Percentiles rank a stretch among this genome's conserved stretches.
Evolutionary conservation across 2,888 invertebrate genomes (phyloP).

Genomic region (Acanthopleura granulata): DNA sequence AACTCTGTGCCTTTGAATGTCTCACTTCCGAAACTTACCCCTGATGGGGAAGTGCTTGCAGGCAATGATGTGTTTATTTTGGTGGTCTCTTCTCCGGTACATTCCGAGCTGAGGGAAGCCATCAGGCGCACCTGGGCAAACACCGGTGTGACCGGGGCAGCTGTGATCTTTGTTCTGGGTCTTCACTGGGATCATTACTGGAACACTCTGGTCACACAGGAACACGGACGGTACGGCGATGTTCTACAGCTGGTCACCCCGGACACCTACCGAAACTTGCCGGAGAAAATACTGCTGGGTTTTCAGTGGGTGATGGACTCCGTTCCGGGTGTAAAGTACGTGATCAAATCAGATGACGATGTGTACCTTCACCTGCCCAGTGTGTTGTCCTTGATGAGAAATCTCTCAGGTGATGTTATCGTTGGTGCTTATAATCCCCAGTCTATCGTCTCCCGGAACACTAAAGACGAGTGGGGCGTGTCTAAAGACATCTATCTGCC

Average conservation of each 20-base stretch:
- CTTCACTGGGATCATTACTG: conserved; percentile 25
- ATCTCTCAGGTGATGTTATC: conserved; percentile 28
- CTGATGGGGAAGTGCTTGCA: background rate
- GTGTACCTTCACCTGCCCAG: conserved; percentile 37
- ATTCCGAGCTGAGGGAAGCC: conserved; percentile 36
- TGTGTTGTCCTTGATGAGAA: conserved; percentile 28
- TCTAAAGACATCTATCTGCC: conserved; percentile 29
- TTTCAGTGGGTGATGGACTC: conserved; percentile 31
- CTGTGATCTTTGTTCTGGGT: conserved; percentile 35
- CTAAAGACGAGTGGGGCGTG: conserved; percentile 40
- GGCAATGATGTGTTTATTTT: conserved; percentile 25
- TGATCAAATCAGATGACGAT: conserved; percentile 46
- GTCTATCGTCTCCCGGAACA: conserved; percentile 35
- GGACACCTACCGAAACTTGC: conserved; percentile 38
- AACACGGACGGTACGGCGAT: conserved; percentile 33
- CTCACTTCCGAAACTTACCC: background rate
- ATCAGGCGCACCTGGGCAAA: conserved; percentile 37
- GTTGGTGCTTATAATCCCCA: conserved; percentile 36
- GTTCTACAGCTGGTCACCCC: conserved; percentile 33
- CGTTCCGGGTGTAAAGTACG: conserved; percentile 23
- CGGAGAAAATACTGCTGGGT: conserved; percentile 36
- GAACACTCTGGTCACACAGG: conserved; percentile 33
- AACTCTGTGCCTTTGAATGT: background rate
- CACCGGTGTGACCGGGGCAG: conserved; percentile 20
- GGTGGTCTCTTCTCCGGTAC: conserved; percentile 34